Base-by-base conservation (phyloP, 2,888 invertebrate genomes). In the Erebia epiphron region DNA sequence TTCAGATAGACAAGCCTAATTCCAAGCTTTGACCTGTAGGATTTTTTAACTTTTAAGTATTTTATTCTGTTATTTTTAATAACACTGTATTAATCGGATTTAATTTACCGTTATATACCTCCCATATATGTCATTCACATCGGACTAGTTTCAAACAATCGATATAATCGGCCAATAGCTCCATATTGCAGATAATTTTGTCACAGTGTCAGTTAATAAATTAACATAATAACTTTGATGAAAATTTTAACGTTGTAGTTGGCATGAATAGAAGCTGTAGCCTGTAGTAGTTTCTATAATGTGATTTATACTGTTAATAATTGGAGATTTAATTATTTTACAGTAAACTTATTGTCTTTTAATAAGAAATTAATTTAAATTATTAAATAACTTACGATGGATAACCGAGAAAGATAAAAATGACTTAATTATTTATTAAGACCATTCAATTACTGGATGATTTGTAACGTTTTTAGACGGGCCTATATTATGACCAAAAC, bases 181-280 rank as follows among this genome's bases (percentile, higher is more conserved):
- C 16, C 10, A 41, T 1, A 43, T 43, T 41, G 41, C 60, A 41
- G 60, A 43, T 60, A 57, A 18, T 43, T 41, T 60, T 43, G 58
- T 58, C 58, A 58, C 14, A 14, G 4, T 26, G 57, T 26, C 35
- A 26, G 14, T 41, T 13, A 11, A 60, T 41, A 18, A 46, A 61
- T 61, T 61, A 18, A 46, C 61, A 43, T 61, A 61, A 61, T 61
- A 1, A 14, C 41, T 60, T 16, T 60, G 26, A 60, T 60, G 60
- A 60, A 60, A 60, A 60, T 60, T 60, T 16, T 60, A 16, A 60
- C 41, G 41, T 57, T 14, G 26, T 57, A 10, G n/a, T 58, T 58
- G 14, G 54, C 54, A 54, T 50, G 14, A 1, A 50, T 50, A n/a
- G 56, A 35, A 35, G 35, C 35, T 35, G 35, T 35, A 1, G 35